Base-by-base conservation (phyloP, 1,140 invertebrate species). In the Idris sp. region DNA sequence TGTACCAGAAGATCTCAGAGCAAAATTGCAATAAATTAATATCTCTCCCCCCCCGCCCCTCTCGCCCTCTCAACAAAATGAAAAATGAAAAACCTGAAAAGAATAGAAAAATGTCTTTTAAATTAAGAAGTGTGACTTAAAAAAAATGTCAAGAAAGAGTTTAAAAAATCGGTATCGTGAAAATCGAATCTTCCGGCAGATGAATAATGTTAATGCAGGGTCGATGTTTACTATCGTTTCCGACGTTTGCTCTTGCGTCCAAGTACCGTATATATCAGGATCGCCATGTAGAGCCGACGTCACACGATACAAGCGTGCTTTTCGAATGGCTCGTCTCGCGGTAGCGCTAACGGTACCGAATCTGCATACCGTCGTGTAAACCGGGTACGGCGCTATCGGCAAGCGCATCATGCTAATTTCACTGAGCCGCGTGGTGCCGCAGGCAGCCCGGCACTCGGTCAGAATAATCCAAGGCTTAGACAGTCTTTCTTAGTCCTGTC, bases 251-350 rank as follows among this genome's bases (percentile, higher is more conserved):
- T 19, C 49, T 62, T 53, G 56, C 67, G 68, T 68, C 46, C 26
- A 72, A 76, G 76, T 78, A 78, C 76, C 76, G 76, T 78, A n/a
- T n/a, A n/a, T n/a, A 78, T 78, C 74, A 54, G 76, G 51, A 78
- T 73, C 54, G 68, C 68, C 36, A 62, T 51, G 72, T 58, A 75
- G 76, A 75, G 58, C 54, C 54, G 59, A 78, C 76, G 68, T 78
- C 68, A 76, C 76, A 76, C 73, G 64, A 76, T 76, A 78, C 74
- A 74, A 65, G 59, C 48, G 40, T 59, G 62, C 48, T 36, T 10
- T 9, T 6, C 44, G 38, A 40, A 16, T 30, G 28, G 35, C 41
- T 41, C 51, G 62, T 68, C 54, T 65, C 71, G 68, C 54, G 64
- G 56, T 69, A 68, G 65, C 69, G 41, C 59, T 79, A 79, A 79